Evolutionary conservation across 2,888 invertebrate species (phyloP), one percentile per base, ranked within the genome.

Genomic region (Monoplex corrugatus): DNA sequence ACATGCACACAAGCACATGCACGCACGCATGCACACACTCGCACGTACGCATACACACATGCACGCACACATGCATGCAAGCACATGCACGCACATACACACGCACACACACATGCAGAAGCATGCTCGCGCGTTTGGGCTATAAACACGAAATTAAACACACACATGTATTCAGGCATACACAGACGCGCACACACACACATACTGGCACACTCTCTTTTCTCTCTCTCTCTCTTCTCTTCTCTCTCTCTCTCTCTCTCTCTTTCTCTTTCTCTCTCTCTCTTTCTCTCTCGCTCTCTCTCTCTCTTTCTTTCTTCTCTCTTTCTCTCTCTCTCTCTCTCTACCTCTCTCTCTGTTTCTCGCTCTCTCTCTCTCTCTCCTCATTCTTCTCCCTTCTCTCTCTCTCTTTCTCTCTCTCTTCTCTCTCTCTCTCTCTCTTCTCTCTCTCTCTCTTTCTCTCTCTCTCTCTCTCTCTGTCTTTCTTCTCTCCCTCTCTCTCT

Each of bases 21-120:
- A 43, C 43, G 3, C 80, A 2, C 80, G 1, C 43, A 40, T 28
- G 28, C 80, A 80, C 80, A 80, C 84, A 84, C 84, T 50, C 84
- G 50, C 84, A 84, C 50, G 50, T 50, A 84, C 84, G 50, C 84
- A 84, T 50, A 84, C 84, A 84, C 45, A 84, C 84, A 84, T 35
- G 50, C 35, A 57, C 50, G 50, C 84, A 84, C 45, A 19, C 32
- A 84, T 50, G 16, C 45, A 45, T 38, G 38, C 57, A 35, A 57
- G 35, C 85, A 40, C 63, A 57, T 40, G 19, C 57, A 57, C 63
- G 28, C 85, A 85, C 85, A 35, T 63, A 85, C 85, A 85, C 85
- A 85, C 85, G 35, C 85, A 85, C 85, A 85, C 85, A 85, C 85
- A 85, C 50, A 85, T 40, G 38, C 63, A 85, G 40, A 85, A 38